phyloP scores from a whole-genome alignment of 1,140 invertebrate genomes.

The Drosophila fuyamai region DNA sequence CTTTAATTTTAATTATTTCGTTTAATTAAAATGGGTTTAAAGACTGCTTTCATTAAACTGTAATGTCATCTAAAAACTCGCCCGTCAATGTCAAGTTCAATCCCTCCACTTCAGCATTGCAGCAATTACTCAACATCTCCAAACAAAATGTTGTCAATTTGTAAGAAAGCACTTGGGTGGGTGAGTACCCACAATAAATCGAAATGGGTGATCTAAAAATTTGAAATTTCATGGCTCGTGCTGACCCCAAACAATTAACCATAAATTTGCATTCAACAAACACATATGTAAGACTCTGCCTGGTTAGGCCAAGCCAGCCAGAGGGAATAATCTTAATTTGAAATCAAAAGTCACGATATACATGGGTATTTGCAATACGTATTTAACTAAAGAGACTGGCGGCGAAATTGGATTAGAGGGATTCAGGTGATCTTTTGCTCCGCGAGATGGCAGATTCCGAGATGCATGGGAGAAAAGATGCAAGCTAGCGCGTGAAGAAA shows the following conservation, averaged over 20 bases:
- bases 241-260: conserved; percentile 55
- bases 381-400: conserved; percentile 36
- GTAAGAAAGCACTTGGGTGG: background rate
- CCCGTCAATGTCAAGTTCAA: too few species aligned
- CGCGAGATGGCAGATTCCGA: conserved; percentile 31
- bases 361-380: conserved; percentile 65
- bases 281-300: conserved; percentile 5
- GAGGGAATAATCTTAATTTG: conserved; percentile 68
- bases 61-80: too few species aligned
- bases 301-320: background rate
- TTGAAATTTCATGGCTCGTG: conserved; percentile 15
- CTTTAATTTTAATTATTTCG: too few species aligned
- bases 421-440: conserved; percentile 54
- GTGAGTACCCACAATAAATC: background rate
- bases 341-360: conserved; percentile 81
- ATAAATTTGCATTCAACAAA: conserved; percentile 50
- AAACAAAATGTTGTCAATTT: background rate
- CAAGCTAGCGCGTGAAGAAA: conserved; percentile 69
- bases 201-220: conserved; percentile 8
- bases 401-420: conserved; percentile 61
- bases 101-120: too few species aligned
- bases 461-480: conserved; percentile 45
- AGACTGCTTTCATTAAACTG: too few species aligned
- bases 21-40: too few species aligned
- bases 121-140: background rate